Percentiles rank a stretch among this genome's conserved stretches.
Conservation (phyloP, 2,113 vertebrate genomes). For the Eulemur rufifrons region DNA sequence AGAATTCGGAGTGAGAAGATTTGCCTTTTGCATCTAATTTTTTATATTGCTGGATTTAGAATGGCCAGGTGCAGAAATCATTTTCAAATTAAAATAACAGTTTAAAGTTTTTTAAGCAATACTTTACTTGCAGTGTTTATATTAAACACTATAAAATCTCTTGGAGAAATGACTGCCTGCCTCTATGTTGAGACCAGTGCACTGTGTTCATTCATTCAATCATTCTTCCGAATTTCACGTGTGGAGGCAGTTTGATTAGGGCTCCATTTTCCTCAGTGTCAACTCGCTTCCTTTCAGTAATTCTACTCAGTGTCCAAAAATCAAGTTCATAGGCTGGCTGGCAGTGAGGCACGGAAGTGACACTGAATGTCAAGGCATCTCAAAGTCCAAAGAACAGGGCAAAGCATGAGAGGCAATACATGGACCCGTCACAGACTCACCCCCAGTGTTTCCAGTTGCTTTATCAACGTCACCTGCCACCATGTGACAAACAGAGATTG, state of each 20-base stretch:
- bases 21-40: neutral
- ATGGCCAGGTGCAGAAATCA: neutral
- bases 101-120: neutral
- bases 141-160: constrained; percentile 16
- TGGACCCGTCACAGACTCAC: neutral
- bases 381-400: neutral
- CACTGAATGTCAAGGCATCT: neutral
- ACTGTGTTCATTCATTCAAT: neutral
- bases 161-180: neutral
- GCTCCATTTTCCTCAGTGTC: neutral
- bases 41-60: constrained; percentile 32
- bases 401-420: neutral
- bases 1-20: neutral
- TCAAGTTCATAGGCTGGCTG: neutral
- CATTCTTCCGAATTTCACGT: constrained; percentile 3
- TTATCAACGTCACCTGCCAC: neutral
- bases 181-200: neutral
- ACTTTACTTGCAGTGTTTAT: neutral
- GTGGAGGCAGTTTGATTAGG: neutral
- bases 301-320: neutral
- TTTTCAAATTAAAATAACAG: constrained; percentile 28
- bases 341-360: neutral
- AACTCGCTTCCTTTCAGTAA: constrained; percentile 11
- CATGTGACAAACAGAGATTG: neutral
- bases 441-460: neutral